Percentiles rank a stretch among this genome's conserved stretches.
These are phyloP conservation scores for Bryconaethiops microstoma DNA, from an alignment of 2,797 vertebrate genomes.

Conservation along the genomic window DNA sequence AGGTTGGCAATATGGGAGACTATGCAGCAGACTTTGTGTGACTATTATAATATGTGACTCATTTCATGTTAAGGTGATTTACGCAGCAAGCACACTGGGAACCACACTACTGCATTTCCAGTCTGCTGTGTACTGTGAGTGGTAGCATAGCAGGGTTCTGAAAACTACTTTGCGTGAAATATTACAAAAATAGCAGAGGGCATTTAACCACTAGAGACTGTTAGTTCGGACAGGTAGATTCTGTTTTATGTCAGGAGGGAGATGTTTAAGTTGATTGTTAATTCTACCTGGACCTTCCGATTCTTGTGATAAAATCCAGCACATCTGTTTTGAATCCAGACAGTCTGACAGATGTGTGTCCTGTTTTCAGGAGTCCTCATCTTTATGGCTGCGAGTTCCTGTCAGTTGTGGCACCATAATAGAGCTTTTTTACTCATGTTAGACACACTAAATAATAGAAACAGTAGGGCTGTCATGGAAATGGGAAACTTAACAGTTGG, in stretches of 20 bases:
- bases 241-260: conserved; percentile 2
- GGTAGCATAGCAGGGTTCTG: background rate
- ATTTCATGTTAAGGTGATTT: background rate
- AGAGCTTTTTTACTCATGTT: conserved; percentile 48
- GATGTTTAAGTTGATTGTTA: conserved; percentile 31
- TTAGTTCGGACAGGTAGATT: background rate
- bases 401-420: conserved; percentile 57
- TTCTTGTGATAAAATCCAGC: conserved; percentile 59
- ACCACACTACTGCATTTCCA: background rate
- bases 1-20: background rate
- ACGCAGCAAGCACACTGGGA: conserved; percentile 2
- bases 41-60: background rate
- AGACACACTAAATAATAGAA: conserved; percentile 61
- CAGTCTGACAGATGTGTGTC: conserved; percentile 55
- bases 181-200: background rate
- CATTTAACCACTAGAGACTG: background rate
- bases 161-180: background rate
- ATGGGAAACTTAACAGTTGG: conserved; percentile 55
- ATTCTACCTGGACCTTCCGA: conserved; percentile 47
- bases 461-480: conserved; percentile 62
- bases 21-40: background rate
- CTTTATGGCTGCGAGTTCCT: conserved; percentile 55
- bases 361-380: conserved; percentile 42
- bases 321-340: conserved; percentile 75
- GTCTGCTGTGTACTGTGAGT: background rate